Base-by-base conservation (phyloP, 2,113 vertebrate genomes). In the Guaruba guarouba region DNA sequence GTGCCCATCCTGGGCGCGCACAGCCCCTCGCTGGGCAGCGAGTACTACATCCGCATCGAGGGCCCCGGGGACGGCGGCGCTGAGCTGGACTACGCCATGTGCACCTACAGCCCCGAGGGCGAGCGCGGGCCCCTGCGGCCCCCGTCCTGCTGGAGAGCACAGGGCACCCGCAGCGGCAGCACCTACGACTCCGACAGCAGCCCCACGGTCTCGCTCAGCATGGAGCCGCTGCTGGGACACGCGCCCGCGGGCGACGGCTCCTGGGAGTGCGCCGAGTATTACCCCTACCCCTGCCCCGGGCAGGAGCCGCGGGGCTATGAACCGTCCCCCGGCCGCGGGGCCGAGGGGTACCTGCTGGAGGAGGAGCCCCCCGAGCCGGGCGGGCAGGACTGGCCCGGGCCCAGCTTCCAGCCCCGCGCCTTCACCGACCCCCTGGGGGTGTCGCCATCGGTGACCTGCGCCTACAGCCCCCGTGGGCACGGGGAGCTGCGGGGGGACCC, bases 11-110 rank as follows among this genome's bases (percentile, higher is more conserved):
- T 99, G 76, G 99, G 98, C 1, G 99, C 99, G 16, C 99, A 98
- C 88, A 99, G 99, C 96, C 99, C 99, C 20, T 99, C 99, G 0
- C 96, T 99, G 6, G 96, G 98, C 93, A 99, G 98, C 2, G 99
- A 99, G 93, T 99, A 99, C 92, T 99, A 99, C 95, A 99, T 99
- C 94, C 99, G 99, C 94, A 98, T 99, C 13, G 99, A 99, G 94
- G 99, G 99, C 59, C 98, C 98, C 0, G 96, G 98, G 10, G 98
- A 98, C 27, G 98, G 98, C 11, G 95, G 98, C 9, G 35, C 94
- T 0, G 97, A 97, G 62, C 98, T 98, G 3, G 98, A 99, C 86
- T 99, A 98, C 7, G 97, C 98, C 33, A 95, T 97, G 98, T 96
- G 99, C 96, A 62, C 98, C 98, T 97, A 98, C 97, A 59, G 98